Base-by-base conservation (phyloP, 2,888 invertebrate genomes). In the Laspeyria flexula region DNA sequence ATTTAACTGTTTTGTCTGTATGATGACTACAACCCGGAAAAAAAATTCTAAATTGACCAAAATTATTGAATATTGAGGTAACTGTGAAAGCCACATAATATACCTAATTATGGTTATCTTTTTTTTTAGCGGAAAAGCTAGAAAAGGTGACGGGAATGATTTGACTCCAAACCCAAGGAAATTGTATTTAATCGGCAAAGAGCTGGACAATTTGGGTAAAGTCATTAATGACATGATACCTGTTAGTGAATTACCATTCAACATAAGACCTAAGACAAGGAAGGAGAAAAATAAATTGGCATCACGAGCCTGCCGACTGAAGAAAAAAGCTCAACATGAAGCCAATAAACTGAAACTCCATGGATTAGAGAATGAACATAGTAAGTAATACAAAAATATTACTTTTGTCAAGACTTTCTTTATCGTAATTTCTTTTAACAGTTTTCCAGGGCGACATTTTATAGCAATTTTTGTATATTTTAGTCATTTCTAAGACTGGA, bases 321-420 rank as follows among this genome's bases (percentile, higher is more conserved):
- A 99, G 94, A 99, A 99, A 89, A 99, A 99, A 90, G 99, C 99
- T 3, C 99, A 99, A 81, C 99, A 99, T 84, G 99, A 99, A 88
- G 99, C 99, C 1, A 99, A 99, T 83, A 99, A 99, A 90, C 95
- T 99, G 47, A 99, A 99, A 91, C 91, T 99, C 1, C 97, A 95
- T 81, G 99, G 99, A 29, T 93, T 99, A 69, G 98, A 99, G 86
- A 95, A 95, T 74, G 99, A 99, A 89, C 99, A 99, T 86, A 96
- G 98, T 98, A 93, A 95, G 96, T 94, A 57, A 2, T 5, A 18
- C 40, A 21, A 15, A 7, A n/a, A 41, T 37, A 9, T 23, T 41
- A 34, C 16, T 34, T 18, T 42, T 10, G 21, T 11, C 33, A 21
- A 41, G 21, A 13, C 41, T 15, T 11, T 18, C 42, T 39, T 39